Conservation (phyloP, 2,797 vertebrate genomes). For the Microchirus variegatus region DNA sequence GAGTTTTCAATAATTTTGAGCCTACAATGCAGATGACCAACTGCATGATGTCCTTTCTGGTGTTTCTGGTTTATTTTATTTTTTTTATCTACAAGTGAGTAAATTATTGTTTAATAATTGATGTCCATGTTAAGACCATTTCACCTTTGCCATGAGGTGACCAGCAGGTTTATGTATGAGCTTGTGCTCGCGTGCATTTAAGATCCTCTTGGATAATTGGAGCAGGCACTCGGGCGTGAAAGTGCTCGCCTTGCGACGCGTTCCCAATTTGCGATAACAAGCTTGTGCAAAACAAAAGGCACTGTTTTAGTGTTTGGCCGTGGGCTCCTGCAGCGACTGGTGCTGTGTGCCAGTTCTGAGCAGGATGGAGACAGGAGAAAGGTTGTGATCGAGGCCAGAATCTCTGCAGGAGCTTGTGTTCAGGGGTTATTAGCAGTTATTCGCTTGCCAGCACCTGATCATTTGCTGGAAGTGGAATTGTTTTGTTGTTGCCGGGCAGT, state of each 20-base stretch:
- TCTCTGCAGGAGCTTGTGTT: conserved; percentile 48
- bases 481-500: conserved; percentile 24
- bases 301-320: conserved; percentile 65
- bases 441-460: conserved; percentile 58
- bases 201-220: conserved; percentile 62
- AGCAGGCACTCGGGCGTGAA: conserved; percentile 60
- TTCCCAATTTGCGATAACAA: conserved; percentile 73
- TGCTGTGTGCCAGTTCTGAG: conserved; percentile 55
- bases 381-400: conserved; percentile 46
- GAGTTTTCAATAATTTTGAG: too few species aligned
- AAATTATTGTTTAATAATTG: too few species aligned
- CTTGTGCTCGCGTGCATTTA: conserved; percentile 55
- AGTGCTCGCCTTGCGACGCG: conserved; percentile 53
- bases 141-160: conserved; percentile 55
- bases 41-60: too few species aligned
- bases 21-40: too few species aligned
- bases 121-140: too few species aligned
- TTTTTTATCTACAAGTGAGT: too few species aligned
- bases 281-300: conserved; percentile 46
- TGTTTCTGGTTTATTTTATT: too few species aligned
- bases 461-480: conserved; percentile 17
- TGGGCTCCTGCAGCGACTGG: conserved; percentile 50
- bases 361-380: conserved; percentile 26
- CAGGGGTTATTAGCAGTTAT: conserved; percentile 70
- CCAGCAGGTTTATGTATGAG: conserved; percentile 52